These are phyloP conservation scores for Atherinosoma microstoma DNA, from an alignment of 2,797 vertebrate genomes.

Conservation along the genomic window DNA sequence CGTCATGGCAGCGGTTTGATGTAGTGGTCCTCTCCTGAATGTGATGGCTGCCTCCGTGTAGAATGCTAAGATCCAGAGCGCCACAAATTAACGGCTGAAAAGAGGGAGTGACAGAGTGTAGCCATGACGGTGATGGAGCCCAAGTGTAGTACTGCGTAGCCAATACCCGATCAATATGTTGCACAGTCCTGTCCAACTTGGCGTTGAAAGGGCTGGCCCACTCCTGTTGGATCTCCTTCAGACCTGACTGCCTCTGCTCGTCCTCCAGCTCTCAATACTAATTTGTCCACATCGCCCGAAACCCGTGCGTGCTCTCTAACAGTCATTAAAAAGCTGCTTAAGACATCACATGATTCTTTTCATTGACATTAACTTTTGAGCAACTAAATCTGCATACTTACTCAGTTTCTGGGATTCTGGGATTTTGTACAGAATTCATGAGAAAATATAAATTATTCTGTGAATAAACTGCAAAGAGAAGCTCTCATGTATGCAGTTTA, in stretches of 20 bases:
- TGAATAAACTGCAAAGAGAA: conserved; percentile 10
- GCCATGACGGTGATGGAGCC: conserved; percentile 63
- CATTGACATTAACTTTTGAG: conserved; percentile 44
- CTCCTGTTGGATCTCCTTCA: conserved; percentile 71
- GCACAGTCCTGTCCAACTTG: conserved; percentile 60
- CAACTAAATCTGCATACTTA: conserved; percentile 41
- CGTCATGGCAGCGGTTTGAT: conserved; percentile 63
- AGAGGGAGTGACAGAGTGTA: conserved; percentile 71
- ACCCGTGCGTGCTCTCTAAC: conserved; percentile 37
- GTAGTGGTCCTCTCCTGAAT: conserved; percentile 62
- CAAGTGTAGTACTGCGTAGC: conserved; percentile 64
- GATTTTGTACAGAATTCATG: conserved; percentile 20
- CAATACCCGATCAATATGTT: conserved; percentile 74
- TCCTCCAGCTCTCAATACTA: conserved; percentile 67
- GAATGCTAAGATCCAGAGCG: conserved; percentile 59
- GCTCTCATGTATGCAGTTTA: not conserved
- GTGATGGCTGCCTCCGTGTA: conserved; percentile 62
- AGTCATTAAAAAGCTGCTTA: conserved; percentile 69
- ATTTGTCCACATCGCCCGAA: conserved; percentile 49
- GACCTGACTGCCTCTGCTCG: conserved; percentile 63
- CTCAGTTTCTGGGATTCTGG: conserved; percentile 28
- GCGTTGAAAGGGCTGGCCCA: conserved; percentile 33
- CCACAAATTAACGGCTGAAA: conserved; percentile 73
- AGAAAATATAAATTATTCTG: conserved; percentile 10
- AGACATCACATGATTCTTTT: conserved; percentile 49